These are phyloP conservation scores for Apteryx mantelli DNA, from an alignment of 2,113 vertebrate species.

Conservation along the genomic window DNA sequence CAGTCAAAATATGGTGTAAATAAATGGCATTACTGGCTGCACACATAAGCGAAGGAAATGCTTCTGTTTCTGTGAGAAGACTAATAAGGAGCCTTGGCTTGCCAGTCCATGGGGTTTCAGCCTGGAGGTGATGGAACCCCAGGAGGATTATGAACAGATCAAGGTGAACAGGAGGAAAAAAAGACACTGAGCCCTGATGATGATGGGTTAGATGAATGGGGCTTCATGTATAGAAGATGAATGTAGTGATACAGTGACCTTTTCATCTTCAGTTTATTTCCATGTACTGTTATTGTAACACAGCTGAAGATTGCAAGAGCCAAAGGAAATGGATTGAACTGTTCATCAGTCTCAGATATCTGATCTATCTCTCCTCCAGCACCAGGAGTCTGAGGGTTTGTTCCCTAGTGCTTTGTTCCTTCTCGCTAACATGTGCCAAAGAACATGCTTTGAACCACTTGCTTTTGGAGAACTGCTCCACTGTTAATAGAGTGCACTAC, in stretches of 20 bases:
- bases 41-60: background rate
- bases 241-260: background rate
- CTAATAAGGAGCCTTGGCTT: background rate
- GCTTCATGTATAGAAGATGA: background rate
- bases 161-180: background rate
- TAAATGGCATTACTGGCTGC: background rate
- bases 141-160: background rate
- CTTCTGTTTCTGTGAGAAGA: background rate
- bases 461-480: background rate
- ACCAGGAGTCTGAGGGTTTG: background rate
- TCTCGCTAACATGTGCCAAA: background rate
- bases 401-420: background rate
- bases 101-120: background rate
- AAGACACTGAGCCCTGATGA: background rate
- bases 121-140: background rate
- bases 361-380: background rate
- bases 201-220: background rate
- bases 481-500: background rate
- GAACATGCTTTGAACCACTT: background rate
- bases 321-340: background rate
- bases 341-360: background rate
- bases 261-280: background rate
- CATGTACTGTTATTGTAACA: background rate
- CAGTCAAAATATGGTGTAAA: background rate
- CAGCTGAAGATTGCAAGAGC: background rate